These are phyloP conservation scores for Clarias fuscus DNA, from an alignment of 2,797 vertebrate genomes.

Conservation along the genomic window DNA sequence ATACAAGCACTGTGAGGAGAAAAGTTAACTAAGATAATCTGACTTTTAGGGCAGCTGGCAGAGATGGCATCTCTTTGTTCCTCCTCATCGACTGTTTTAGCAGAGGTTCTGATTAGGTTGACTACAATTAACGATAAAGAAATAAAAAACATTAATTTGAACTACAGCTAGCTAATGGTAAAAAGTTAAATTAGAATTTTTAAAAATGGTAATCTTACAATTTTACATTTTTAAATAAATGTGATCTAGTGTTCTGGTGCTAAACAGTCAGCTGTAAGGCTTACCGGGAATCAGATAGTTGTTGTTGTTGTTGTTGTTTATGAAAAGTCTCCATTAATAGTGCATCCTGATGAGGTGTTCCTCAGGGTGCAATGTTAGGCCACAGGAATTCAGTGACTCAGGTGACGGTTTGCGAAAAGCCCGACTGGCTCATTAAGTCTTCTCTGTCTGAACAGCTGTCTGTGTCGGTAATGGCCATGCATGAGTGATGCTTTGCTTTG, in stretches of 20 bases:
- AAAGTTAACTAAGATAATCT: not conserved
- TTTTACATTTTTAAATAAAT: no score
- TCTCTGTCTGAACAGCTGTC: slow-evolving; percentile 64
- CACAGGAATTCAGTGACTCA: slow-evolving; percentile 13
- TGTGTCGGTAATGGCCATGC: slow-evolving; percentile 40
- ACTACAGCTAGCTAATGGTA: not conserved
- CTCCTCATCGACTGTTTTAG: not conserved
- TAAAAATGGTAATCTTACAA: no score
- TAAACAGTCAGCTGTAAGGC: not conserved
- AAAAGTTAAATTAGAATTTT: not conserved
- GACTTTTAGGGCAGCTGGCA: not conserved
- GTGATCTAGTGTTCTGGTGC: not conserved
- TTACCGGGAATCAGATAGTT: not conserved
- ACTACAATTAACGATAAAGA: not conserved
- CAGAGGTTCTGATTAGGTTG: not conserved
- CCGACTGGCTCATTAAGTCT: not conserved
- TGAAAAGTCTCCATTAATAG: not conserved
- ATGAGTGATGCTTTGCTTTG: slow-evolving; percentile 63
- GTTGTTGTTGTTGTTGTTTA: not conserved
- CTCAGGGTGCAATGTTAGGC: not conserved
- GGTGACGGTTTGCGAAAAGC: not conserved
- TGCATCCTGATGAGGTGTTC: not conserved
- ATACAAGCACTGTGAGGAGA: not conserved
- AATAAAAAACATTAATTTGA: not conserved
- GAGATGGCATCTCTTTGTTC: not conserved